Conservation (phyloP, 2,797 vertebrate genomes). For the Squalus acanthias region DNA sequence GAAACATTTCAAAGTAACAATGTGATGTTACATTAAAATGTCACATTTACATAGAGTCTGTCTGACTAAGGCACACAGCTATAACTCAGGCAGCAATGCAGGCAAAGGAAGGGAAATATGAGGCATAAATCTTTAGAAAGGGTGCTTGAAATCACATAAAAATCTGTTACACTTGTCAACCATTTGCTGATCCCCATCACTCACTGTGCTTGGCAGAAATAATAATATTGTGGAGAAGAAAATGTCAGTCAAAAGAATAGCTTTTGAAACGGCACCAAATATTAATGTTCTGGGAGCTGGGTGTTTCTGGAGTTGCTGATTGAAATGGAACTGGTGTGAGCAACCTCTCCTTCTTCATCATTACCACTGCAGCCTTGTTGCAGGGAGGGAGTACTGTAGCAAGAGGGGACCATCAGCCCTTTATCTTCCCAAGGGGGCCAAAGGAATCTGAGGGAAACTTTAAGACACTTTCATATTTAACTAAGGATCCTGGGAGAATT, state of each 20-base stretch:
- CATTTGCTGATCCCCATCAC: conserved; percentile 29
- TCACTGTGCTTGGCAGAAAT: conserved; percentile 27
- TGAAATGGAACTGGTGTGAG: conserved; percentile 32
- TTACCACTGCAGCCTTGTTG: too few species aligned
- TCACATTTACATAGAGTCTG: conserved; percentile 32
- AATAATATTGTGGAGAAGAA: conserved; percentile 29
- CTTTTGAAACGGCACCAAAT: conserved; percentile 24
- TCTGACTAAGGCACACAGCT: conserved; percentile 24
- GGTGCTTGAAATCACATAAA: conserved; percentile 35
- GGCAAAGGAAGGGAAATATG: conserved; percentile 16
- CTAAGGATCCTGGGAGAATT: background rate
- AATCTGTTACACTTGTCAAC: conserved; percentile 33
- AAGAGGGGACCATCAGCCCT: too few species aligned
- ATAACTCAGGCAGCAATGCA: conserved; percentile 14
- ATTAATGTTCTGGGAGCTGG: background rate
- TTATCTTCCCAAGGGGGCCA: background rate
- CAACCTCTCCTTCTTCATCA: conserved; percentile 12
- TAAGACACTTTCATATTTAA: background rate
- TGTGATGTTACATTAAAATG: conserved; percentile 31
- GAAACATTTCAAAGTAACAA: conserved; percentile 14
- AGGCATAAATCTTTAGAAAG: conserved; percentile 25
- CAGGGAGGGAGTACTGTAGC: background rate
- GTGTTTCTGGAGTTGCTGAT: background rate
- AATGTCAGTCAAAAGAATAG: conserved; percentile 27
- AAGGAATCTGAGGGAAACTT: background rate